A percentile compares a stretch with the other conserved stretches of the same genome.
Conservation (phyloP, 1,140 invertebrate species). For the Diuraphis noxia region DNA sequence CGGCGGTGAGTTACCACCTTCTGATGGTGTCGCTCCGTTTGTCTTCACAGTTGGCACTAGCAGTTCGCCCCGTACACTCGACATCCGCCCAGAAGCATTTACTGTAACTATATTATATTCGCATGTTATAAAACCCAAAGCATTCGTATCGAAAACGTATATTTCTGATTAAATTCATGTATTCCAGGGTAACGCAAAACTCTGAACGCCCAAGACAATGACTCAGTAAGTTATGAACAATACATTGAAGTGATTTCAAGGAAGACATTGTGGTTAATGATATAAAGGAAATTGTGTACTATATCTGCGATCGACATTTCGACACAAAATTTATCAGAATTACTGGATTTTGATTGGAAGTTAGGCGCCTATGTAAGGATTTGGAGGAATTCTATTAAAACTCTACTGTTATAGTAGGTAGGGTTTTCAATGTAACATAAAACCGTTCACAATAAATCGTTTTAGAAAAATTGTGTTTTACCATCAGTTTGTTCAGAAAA, state of each 20-base stretch:
- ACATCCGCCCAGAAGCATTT: conserved; percentile 34
- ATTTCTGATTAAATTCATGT: background rate
- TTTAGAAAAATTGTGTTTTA: background rate
- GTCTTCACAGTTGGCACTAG: conserved; percentile 39
- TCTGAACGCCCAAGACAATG: background rate
- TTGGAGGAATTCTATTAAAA: background rate
- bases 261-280: too few relatives aligned
- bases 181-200: background rate
- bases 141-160: background rate
- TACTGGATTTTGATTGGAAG: background rate
- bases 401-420: background rate
- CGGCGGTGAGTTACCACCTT: conserved; percentile 56
- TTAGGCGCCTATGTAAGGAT: background rate
- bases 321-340: background rate
- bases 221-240: background rate
- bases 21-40: conserved; percentile 33
- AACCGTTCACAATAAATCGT: background rate
- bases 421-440: background rate
- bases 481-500: background rate
- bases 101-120: conserved; percentile 41
- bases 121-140: background rate
- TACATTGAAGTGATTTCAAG: background rate
- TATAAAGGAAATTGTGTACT: too few relatives aligned
- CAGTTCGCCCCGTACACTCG: conserved; percentile 41
- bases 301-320: background rate